A percentile compares a stretch with the other conserved stretches of the same genome.
Conservation (phyloP, 2,113 vertebrate species). For the Mellivora capensis region DNA sequence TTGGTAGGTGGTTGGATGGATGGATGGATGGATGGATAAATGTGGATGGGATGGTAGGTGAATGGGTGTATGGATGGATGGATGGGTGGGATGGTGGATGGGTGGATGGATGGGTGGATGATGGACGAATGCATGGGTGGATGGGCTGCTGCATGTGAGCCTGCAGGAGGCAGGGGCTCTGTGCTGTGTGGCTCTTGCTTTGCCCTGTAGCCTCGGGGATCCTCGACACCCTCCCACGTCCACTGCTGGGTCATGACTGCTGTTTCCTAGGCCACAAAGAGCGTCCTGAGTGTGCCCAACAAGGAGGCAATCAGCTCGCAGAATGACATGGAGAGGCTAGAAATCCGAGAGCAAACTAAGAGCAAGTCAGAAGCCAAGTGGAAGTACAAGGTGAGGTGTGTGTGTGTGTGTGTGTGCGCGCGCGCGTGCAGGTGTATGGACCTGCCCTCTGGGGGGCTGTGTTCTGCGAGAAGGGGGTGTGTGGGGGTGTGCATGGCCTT, state of each 20-base stretch:
- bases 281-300: slow-evolving; percentile 87
- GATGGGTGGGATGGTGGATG: fast-evolving
- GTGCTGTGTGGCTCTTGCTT: background rate
- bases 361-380: slow-evolving; percentile 98
- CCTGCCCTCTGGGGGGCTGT: background rate
- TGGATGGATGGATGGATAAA: background rate
- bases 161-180: background rate
- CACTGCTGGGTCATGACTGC: background rate
- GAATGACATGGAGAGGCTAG: slow-evolving; percentile 93
- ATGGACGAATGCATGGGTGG: background rate
- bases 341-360: slow-evolving; percentile 96
- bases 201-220: background rate
- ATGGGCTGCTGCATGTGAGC: background rate
- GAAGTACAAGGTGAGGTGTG: slow-evolving; percentile 95
- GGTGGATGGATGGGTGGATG: background rate
- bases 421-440: too few relatives aligned
- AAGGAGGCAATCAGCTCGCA: slow-evolving; percentile 89
- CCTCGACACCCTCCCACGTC: background rate
- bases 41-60: background rate
- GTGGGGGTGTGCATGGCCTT: background rate
- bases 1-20: background rate
- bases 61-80: fast-evolving
- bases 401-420: background rate
- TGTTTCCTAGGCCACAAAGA: slow-evolving; percentile 89
- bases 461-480: background rate